Percentiles rank a stretch among this genome's conserved stretches.
phyloP scores from a whole-genome alignment of 2,113 vertebrate genomes.

The Uria lomvia region DNA sequence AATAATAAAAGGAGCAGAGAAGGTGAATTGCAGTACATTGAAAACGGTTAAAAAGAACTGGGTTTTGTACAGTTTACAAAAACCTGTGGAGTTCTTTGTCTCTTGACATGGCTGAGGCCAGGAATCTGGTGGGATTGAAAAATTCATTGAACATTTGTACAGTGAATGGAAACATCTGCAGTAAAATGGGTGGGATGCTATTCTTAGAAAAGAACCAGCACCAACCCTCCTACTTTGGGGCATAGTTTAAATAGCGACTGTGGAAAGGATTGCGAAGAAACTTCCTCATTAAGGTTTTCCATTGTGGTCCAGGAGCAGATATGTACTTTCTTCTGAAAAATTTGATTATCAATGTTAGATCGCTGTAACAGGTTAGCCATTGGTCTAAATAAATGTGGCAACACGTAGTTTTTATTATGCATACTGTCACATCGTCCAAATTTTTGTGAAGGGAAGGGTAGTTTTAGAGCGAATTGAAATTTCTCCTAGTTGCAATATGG shows the following conservation, averaged over 20 bases:
- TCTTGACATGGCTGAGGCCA: constrained; percentile 37
- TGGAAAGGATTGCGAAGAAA: not conserved
- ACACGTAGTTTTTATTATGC: not conserved
- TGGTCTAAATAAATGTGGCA: not conserved
- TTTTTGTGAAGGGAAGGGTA: not conserved
- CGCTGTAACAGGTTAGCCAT: not conserved
- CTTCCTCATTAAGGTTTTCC: constrained; percentile 15
- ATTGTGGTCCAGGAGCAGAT: not conserved
- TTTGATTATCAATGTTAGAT: not conserved
- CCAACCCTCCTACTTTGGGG: constrained; percentile 19
- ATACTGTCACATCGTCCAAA: not conserved
- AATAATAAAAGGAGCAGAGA: constrained; percentile 52
- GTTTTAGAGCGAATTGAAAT: not conserved
- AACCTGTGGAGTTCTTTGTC: constrained; percentile 56
- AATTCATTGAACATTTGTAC: constrained; percentile 56
- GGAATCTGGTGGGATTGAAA: constrained; percentile 51
- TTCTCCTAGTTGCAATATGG: not conserved
- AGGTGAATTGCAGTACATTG: constrained; percentile 62
- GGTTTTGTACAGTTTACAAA: constrained; percentile 67
- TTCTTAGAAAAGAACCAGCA: constrained; percentile 42
- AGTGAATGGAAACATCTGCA: constrained; percentile 68
- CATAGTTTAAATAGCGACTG: not conserved
- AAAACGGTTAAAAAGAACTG: not conserved
- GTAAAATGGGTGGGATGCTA: constrained; percentile 46
- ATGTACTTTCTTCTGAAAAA: not conserved